Conservation (phyloP, 2,797 vertebrate genomes). For the Coregonus ussuriensis region DNA sequence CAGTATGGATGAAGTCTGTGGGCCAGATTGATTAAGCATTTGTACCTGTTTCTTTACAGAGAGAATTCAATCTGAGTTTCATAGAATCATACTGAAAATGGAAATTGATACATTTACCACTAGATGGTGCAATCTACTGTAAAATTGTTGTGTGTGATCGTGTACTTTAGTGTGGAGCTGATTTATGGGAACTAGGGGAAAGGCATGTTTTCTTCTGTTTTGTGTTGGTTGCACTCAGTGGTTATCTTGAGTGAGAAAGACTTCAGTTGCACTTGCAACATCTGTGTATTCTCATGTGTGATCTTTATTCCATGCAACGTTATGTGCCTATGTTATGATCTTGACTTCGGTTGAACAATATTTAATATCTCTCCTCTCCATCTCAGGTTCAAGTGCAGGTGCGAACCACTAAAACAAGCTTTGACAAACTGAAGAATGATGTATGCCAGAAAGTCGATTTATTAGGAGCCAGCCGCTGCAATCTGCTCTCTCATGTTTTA, state of each 20-base stretch:
- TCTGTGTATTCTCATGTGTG: no score
- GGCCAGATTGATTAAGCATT: neutral
- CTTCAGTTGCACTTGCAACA: no score
- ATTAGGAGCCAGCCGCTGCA: slow-evolving; percentile 95
- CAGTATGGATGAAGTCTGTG: neutral
- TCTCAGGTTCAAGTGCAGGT: slow-evolving; percentile 95
- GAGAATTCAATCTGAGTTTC: neutral
- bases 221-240: no score
- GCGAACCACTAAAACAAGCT: slow-evolving; percentile 89
- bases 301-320: no score
- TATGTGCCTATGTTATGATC: no score
- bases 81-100: neutral
- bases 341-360: neutral
- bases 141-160: no score
- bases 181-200: no score
- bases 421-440: slow-evolving; percentile 96
- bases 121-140: slow-evolving; percentile 46
- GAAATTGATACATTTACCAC: slow-evolving; percentile 24
- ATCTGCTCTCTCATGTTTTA: slow-evolving; percentile 94
- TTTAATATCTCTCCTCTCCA: neutral
- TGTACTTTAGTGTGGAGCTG: no score
- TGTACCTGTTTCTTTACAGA: neutral
- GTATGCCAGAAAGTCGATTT: slow-evolving; percentile 99
- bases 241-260: no score
- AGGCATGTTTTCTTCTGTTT: no score